Evolutionary conservation across 2,888 invertebrate genomes (phyloP), one percentile per base, ranked within the genome.

Genomic region (Adineta ricciae): DNA sequence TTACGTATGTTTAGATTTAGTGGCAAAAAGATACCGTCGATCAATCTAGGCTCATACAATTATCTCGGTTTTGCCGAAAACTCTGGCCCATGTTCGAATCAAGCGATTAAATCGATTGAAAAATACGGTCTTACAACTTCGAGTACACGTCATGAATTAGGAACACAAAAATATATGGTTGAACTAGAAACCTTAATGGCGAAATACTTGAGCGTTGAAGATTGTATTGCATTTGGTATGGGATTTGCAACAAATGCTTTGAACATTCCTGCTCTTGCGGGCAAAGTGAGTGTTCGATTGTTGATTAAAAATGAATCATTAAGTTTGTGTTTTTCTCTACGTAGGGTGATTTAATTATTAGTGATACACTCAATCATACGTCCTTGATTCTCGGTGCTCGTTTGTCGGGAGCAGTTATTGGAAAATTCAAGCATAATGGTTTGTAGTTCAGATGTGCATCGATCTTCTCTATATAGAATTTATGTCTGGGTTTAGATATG

Each of bases 31-130:
- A 93, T 93, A 38, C 93, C 93, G 88, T 96, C 96, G 89, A 92
- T 97, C 88, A 99, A 99, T 92, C 92, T 98, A 89, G 97, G 97
- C 87, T 98, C 97, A 5, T 99, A 99, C 92, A 99, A 99, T 92
- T 99, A 99, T 92, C 92, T 99, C 87, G 98, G 98, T 8, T 98
- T 98, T 92, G 96, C 97, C 16, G 94, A 95, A 90, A 93, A 94
- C 86, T 91, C 91, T 21, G 95, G 95, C 2, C 93, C 93, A 3
- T 94, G 94, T 91, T 94, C 95, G n/a, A 93, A 94, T 86, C 93
- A 93, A 46, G 93, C 95, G 32, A 93, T 93, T 87, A 91, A 92
- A 86, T 92, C 93, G 16, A 92, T 94, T 78, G 92, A 93, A 85
- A 91, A 93, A 87, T 93, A 93, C 89, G 97, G 97, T 16, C 91